These are phyloP conservation scores for Ptychobarbus kaznakovi DNA, from an alignment of 2,797 vertebrate species.

Conservation along the genomic window DNA sequence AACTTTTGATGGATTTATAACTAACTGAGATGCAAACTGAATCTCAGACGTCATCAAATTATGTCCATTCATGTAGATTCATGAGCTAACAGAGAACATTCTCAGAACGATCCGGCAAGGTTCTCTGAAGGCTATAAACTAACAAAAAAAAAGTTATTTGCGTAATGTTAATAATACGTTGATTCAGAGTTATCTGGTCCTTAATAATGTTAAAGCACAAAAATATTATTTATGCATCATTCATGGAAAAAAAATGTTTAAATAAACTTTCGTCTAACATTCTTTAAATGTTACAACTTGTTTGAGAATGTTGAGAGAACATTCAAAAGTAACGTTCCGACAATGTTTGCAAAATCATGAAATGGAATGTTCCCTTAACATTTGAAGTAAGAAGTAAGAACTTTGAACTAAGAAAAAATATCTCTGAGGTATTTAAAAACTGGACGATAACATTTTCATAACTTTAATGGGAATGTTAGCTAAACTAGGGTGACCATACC, in stretches of 20 bases:
- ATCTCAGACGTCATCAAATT: neutral
- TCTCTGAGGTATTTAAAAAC: neutral
- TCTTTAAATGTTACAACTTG: too few species aligned
- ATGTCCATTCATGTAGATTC: neutral
- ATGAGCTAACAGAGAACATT: too few species aligned
- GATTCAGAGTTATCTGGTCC: neutral
- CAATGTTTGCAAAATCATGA: neutral
- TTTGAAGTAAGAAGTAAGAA: neutral
- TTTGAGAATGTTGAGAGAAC: too few species aligned
- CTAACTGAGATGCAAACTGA: neutral
- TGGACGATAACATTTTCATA: neutral
- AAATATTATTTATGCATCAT: too few species aligned
- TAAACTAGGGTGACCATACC: neutral
- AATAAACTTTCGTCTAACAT: too few species aligned
- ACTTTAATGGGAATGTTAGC: neutral
- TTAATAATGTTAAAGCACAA: neutral
- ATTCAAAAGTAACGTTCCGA: neutral
- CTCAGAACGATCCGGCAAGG: neutral
- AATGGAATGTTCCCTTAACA: neutral
- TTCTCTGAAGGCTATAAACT: neutral
- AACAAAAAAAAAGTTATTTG: too few species aligned
- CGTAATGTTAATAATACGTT: neutral
- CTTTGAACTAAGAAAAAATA: neutral
- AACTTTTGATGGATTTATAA: conserved; percentile 57
- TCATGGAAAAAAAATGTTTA: too few species aligned